phyloP scores from a whole-genome alignment of 2,113 vertebrate genomes.

The mouse (Mus musculus) region DNA sequence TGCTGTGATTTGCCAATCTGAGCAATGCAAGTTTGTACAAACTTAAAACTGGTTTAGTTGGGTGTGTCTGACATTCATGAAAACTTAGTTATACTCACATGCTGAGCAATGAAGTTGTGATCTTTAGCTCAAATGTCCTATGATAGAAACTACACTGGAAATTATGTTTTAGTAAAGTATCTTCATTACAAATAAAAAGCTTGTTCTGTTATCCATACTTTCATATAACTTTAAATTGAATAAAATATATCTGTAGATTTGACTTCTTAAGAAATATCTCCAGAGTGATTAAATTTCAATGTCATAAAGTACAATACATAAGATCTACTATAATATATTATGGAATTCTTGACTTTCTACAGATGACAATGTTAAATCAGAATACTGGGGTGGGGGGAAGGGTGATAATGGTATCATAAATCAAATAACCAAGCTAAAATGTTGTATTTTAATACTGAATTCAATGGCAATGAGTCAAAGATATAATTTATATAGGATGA shows the following conservation, averaged over 20 bases:
- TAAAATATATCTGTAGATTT: background rate
- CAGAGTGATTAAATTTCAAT: constrained; percentile 31
- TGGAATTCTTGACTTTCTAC: constrained; percentile 24
- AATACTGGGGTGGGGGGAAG: background rate
- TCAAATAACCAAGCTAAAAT: constrained; percentile 44
- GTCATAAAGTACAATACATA: background rate
- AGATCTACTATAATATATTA: constrained; percentile 37
- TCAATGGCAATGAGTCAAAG: background rate
- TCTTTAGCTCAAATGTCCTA: constrained; percentile 40
- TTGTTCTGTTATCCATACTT: background rate
- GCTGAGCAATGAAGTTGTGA: constrained; percentile 60
- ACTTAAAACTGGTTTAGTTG: constrained; percentile 86
- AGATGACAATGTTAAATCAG: constrained; percentile 35
- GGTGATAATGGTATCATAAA: constrained; percentile 25
- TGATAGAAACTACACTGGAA: constrained; percentile 18
- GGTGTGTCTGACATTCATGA: constrained; percentile 82
- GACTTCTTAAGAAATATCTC: constrained; percentile 12
- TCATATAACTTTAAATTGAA: background rate
- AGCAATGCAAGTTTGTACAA: constrained; percentile 84
- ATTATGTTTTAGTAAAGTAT: constrained; percentile 30
- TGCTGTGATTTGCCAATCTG: constrained; percentile 83
- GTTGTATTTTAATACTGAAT: constrained; percentile 29
- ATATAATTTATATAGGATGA: constrained; percentile 34
- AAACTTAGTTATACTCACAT: constrained; percentile 69
- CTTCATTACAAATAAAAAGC: constrained; percentile 7